phyloP scores from a whole-genome alignment of 2,888 invertebrate genomes.

The Platycnemis pennipes region DNA sequence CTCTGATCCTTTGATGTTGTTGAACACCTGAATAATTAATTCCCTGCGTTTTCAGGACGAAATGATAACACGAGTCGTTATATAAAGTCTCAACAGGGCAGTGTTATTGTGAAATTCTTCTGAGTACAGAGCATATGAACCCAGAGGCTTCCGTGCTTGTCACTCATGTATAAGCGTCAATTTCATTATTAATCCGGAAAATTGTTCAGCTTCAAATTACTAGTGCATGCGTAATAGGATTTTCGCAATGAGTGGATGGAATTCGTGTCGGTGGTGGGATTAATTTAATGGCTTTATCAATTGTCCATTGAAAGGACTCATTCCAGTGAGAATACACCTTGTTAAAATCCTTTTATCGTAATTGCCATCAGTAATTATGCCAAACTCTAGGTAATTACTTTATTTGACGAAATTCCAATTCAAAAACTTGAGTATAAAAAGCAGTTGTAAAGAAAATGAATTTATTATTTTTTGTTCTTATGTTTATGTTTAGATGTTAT shows the following conservation, averaged over 20 bases:
- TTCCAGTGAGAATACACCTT: slow-evolving; percentile 1
- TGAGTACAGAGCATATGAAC: not conserved
- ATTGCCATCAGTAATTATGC: not conserved
- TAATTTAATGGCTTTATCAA: slow-evolving; percentile 44
- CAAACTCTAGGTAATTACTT: not conserved
- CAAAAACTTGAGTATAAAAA: not conserved
- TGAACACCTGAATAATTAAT: not conserved
- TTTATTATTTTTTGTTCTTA: not conserved
- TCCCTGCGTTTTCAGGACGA: not conserved
- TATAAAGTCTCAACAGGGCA: not conserved
- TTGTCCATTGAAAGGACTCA: not conserved
- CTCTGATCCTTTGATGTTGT: not conserved
- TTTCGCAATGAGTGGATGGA: not conserved
- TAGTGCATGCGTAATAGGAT: not conserved
- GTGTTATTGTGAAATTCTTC: not conserved
- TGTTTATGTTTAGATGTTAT: too few species aligned
- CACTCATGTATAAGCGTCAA: not conserved
- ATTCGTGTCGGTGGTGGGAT: not conserved
- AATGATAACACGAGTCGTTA: not conserved
- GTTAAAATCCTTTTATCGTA: slow-evolving; percentile 41
- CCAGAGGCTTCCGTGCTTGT: not conserved
- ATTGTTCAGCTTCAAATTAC: not conserved
- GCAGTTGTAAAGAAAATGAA: not conserved
- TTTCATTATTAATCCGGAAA: not conserved
- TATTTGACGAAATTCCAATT: not conserved